A percentile compares a stretch with the other conserved stretches of the same genome.
phyloP scores from a whole-genome alignment of 2,797 vertebrate species.

The Helarctos malayanus region DNA sequence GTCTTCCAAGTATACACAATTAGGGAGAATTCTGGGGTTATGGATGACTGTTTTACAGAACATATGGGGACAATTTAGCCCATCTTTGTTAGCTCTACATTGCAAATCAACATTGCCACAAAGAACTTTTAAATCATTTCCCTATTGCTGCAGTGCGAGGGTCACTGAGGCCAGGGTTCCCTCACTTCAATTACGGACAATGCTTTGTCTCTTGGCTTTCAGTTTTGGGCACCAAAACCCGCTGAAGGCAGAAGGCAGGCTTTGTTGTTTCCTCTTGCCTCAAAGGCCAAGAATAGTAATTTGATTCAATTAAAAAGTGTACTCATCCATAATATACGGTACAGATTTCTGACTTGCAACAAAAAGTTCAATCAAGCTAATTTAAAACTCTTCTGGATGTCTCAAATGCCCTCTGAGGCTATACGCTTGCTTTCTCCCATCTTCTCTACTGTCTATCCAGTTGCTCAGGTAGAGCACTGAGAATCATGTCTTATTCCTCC shows the following conservation, averaged over 20 bases:
- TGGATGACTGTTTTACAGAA: slow-evolving; percentile 49
- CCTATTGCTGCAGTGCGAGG: slow-evolving; percentile 35
- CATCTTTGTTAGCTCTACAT: slow-evolving; percentile 20
- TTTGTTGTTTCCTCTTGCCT: background rate
- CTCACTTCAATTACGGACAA: background rate
- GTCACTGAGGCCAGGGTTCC: slow-evolving; percentile 25
- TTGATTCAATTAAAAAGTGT: slow-evolving; percentile 61
- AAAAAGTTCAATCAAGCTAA: slow-evolving; percentile 54
- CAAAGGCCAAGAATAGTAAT: background rate
- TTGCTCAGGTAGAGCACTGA: background rate
- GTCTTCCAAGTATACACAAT: slow-evolving; percentile 79
- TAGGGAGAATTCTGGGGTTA: slow-evolving; percentile 66
- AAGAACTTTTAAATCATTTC: slow-evolving; percentile 55
- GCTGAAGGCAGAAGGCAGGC: background rate
- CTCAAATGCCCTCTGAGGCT: background rate
- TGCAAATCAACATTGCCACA: slow-evolving; percentile 50
- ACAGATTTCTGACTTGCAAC: slow-evolving; percentile 40
- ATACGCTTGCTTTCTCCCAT: background rate
- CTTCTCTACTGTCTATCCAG: background rate
- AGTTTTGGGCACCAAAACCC: background rate
- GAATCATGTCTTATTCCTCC: background rate
- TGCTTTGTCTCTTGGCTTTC: slow-evolving; percentile 10
- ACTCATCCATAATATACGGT: background rate
- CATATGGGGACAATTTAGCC: slow-evolving; percentile 42
- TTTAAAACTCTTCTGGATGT: background rate